Conservation (phyloP, 2,113 vertebrate species). For the Pseudopodoces humilis region DNA sequence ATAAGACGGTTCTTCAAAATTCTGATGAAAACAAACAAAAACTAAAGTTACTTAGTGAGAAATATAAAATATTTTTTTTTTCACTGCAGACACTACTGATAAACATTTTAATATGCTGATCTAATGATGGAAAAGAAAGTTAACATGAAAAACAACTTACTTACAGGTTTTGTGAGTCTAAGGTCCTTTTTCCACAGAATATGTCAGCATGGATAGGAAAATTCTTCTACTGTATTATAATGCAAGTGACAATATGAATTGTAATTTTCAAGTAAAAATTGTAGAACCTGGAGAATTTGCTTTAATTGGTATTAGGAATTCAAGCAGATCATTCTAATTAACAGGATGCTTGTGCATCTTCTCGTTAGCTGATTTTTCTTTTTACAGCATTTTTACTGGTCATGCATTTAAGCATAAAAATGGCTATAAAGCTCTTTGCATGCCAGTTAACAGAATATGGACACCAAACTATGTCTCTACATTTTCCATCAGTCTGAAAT, state of each 20-base stretch:
- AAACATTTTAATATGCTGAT: not conserved
- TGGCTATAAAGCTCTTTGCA: not conserved
- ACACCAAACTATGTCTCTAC: not conserved
- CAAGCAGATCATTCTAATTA: slow-evolving; percentile 36
- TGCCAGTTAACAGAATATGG: not conserved
- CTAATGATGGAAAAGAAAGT: not conserved
- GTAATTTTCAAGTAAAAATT: not conserved
- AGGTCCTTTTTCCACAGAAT: not conserved
- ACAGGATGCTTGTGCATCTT: not conserved
- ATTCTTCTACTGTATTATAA: not conserved
- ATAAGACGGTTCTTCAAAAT: slow-evolving; percentile 25
- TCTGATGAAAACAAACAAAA: not conserved
- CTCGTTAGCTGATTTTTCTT: not conserved
- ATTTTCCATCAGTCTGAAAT: slow-evolving; percentile 22
- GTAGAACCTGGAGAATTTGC: not conserved
- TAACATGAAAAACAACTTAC: not conserved
- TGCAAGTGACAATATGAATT: not conserved
- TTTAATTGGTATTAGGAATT: slow-evolving; percentile 3
- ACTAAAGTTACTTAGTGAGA: not conserved
- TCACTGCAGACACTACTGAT: not conserved
- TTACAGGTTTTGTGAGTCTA: not conserved
- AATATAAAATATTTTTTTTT: not conserved
- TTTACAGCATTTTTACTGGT: slow-evolving; percentile 21
- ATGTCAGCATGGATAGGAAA: not conserved
- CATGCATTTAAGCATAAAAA: slow-evolving; percentile 23